These are phyloP conservation scores for Leptatherina wallacei DNA, from an alignment of 2,797 vertebrate genomes.

Conservation along the genomic window DNA sequence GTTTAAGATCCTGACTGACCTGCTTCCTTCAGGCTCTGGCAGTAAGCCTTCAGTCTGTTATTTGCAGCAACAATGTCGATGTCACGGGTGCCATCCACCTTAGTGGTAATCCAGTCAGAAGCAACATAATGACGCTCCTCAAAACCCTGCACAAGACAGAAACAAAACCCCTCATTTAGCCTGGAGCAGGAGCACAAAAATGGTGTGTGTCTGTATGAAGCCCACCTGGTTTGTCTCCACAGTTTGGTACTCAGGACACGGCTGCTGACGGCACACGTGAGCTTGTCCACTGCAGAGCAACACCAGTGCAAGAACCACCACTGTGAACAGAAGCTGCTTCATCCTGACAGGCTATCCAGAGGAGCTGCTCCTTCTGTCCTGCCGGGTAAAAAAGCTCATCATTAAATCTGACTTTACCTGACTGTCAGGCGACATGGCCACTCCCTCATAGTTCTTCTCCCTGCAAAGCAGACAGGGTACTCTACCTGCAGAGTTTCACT, in stretches of 20 bases:
- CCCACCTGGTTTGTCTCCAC: constrained; percentile 24
- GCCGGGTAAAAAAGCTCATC: neutral
- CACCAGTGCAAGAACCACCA: constrained; percentile 9
- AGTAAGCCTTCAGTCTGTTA: constrained; percentile 50
- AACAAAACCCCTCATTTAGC: neutral
- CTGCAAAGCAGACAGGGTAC: accelerated
- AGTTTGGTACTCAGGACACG: constrained; percentile 42
- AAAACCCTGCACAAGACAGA: constrained; percentile 29
- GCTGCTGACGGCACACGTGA: constrained; percentile 23
- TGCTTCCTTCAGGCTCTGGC: constrained; percentile 10
- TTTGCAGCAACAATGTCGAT: neutral
- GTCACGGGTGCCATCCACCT: accelerated
- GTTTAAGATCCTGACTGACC: constrained; percentile 35
- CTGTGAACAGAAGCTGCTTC: constrained; percentile 2
- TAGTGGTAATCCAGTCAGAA: constrained; percentile 65
- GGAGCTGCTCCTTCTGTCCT: neutral
- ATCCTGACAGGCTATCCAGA: constrained; percentile 9
- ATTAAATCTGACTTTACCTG: neutral
- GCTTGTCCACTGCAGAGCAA: neutral
- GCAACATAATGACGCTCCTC: constrained; percentile 45
- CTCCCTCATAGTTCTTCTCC: neutral
- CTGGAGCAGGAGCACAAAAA: neutral
- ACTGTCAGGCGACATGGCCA: constrained; percentile 20
- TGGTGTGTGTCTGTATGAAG: neutral
- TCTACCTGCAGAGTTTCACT: neutral